Evolutionary conservation across 2,797 vertebrate genomes (phyloP), one percentile per base, ranked within the genome.

Genomic region (Micrastur ruficollis): DNA sequence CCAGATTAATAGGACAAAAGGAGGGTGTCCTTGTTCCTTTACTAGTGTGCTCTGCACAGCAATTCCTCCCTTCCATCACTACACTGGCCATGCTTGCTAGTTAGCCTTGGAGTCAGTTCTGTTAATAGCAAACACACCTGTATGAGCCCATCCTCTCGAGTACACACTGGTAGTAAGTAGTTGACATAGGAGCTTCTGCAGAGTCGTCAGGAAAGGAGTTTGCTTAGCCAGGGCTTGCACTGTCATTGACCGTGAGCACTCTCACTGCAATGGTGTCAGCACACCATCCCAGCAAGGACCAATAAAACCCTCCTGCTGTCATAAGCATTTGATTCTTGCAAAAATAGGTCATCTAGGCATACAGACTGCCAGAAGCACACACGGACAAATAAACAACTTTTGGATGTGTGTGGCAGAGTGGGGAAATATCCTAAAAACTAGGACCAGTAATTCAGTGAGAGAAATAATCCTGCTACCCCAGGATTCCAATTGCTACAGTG

Each of bases 321-420:
- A 66, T 21, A 13, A 72, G 76, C 88, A 26, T 47, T 79, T 36
- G 34, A 66, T 47, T 84, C 76, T 49, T 90, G 94, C 86, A 94
- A 84, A 94, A 95, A 53, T 40, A 76, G 83, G 76, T 92, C 86
- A 90, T 42, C 61, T 42, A 86, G 82, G 61, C 93, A 94, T 47
- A 12, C 26, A 50, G 42, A 25, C 58, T 79, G 70, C 82, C 90
- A 97, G 58, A 38, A 88, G 76, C 46, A 58, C 46, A 46, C 42
- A 40, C 2, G 0, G 42, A 25, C 36, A 81, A 93, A 88, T 50
- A 86, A 88, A 84, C 46, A 84, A 4, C 62, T 58, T 32, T 31
- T 62, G 86, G 62, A 47, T 19, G 17, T 75, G 38, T 1, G 0
- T 36, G 26, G 47, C 38, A 66, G 46, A 53, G 66, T 66, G 66